These are phyloP conservation scores for Nilaparvata lugens DNA, from an alignment of 1,140 invertebrate species.

Conservation along the genomic window DNA sequence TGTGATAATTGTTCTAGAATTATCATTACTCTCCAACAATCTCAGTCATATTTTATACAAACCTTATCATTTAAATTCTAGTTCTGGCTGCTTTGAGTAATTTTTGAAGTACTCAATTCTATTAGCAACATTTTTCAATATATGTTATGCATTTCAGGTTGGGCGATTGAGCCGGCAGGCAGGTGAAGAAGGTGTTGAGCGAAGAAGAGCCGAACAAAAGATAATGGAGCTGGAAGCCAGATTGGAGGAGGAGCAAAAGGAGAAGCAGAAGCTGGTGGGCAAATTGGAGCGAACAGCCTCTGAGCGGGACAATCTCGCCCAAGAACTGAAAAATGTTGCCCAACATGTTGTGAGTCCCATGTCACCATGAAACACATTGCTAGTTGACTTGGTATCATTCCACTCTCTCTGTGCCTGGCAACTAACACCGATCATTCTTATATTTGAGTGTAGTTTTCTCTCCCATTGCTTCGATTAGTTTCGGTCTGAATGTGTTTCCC, in stretches of 20 bases:
- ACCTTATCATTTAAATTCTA: too few relatives aligned
- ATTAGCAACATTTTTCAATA: too few relatives aligned
- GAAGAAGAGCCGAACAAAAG: constrained; percentile 60
- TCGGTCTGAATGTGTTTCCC: too few relatives aligned
- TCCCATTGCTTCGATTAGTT: too few relatives aligned
- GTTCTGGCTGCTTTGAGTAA: neutral
- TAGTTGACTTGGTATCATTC: constrained; percentile 6
- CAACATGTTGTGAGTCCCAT: constrained; percentile 22
- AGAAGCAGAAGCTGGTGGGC: constrained; percentile 54
- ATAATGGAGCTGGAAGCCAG: constrained; percentile 52
- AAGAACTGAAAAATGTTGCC: constrained; percentile 48
- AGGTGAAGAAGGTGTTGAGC: constrained; percentile 67
- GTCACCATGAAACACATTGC: neutral
- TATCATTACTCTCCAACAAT: too few relatives aligned
- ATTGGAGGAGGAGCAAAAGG: constrained; percentile 55
- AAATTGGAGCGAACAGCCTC: constrained; percentile 51
- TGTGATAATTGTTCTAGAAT: too few relatives aligned
- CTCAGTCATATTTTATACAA: too few relatives aligned
- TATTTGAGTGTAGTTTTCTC: too few relatives aligned
- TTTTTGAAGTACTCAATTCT: neutral
- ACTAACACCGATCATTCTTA: too few relatives aligned
- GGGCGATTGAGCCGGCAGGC: constrained; percentile 66
- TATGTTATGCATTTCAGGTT: constrained; percentile 44
- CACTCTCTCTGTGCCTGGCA: constrained; percentile 5
- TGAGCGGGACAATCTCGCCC: constrained; percentile 52